Conservation (phyloP, 1,140 invertebrate species). For the Penaeus japonicus region DNA sequence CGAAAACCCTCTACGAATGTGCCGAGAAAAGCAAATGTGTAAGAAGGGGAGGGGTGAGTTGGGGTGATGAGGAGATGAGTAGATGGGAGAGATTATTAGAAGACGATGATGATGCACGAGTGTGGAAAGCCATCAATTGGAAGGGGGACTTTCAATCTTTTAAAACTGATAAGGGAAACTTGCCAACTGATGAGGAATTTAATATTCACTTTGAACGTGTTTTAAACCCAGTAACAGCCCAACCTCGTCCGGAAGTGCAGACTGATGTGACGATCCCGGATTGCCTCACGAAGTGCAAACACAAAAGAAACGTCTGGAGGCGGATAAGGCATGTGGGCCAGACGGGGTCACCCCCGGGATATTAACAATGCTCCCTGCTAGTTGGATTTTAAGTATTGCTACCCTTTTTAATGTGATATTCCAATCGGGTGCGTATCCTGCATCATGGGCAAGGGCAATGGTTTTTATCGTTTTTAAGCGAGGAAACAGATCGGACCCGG, state of each 20-base stretch:
- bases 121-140: no score
- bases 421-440: neutral
- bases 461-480: neutral
- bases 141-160: neutral
- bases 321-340: constrained; percentile 1
- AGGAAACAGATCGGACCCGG: neutral
- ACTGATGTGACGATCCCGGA: no score
- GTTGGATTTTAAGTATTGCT: neutral
- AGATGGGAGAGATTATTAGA: neutral
- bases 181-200: neutral
- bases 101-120: neutral
- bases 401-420: neutral
- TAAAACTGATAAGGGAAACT: neutral
- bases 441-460: neutral
- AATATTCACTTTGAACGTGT: neutral
- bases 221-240: neutral
- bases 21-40: neutral
- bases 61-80: neutral
- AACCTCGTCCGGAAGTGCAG: no score
- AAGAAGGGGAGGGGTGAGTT: neutral
- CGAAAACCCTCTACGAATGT: no score
- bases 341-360: neutral
- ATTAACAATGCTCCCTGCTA: no score
- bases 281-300: neutral
- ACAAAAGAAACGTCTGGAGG: neutral